These are phyloP conservation scores for Calcarius lapponicus DNA, from an alignment of 2,797 vertebrate genomes.

Conservation along the genomic window DNA sequence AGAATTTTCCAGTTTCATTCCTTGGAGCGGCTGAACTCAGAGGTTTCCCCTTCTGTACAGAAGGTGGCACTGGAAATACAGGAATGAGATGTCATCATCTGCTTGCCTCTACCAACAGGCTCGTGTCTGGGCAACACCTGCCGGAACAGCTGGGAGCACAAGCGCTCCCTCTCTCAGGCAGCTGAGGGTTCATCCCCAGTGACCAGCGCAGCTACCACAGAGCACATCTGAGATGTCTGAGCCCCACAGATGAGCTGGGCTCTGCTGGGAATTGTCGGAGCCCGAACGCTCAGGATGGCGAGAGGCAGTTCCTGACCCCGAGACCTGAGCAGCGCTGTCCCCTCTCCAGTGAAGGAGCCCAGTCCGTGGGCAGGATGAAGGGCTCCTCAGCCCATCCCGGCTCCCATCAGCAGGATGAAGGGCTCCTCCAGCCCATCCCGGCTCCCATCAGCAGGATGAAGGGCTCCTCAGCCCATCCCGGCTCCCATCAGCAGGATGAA, in stretches of 20 bases:
- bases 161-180: rapidly evolving
- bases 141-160: rapidly evolving
- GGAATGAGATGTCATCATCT: rapidly evolving
- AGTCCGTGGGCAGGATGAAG: no score
- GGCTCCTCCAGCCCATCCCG: no score
- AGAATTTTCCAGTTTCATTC: background rate
- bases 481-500: no score
- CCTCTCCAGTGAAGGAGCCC: background rate
- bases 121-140: rapidly evolving
- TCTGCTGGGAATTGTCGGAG: background rate
- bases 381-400: no score
- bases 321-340: rapidly evolving
- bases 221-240: rapidly evolving
- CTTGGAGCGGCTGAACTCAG: background rate
- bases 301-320: rapidly evolving
- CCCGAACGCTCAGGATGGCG: rapidly evolving
- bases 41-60: background rate
- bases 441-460: no score
- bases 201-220: rapidly evolving
- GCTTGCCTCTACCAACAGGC: background rate
- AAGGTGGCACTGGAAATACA: conserved; percentile 37
- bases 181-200: background rate
- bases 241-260: rapidly evolving
- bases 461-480: no score
- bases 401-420: no score